These are phyloP conservation scores for Venustoraphidia nigricollis DNA, from an alignment of 2,888 invertebrate genomes.

Conservation along the genomic window DNA sequence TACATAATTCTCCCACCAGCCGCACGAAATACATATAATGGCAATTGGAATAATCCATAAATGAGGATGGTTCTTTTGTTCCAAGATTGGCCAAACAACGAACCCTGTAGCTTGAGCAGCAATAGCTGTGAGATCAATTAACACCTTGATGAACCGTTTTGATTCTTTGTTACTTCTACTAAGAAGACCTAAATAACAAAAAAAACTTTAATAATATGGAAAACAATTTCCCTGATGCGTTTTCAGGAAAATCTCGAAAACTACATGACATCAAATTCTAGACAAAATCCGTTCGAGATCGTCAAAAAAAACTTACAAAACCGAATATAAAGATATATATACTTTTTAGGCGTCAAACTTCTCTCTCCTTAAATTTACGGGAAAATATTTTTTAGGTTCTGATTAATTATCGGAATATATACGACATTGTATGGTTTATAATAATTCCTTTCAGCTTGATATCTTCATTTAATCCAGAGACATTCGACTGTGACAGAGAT, in stretches of 20 bases:
- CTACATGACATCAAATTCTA: constrained; percentile 2
- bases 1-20: constrained; percentile 98
- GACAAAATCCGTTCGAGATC: background rate
- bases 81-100: constrained; percentile 79
- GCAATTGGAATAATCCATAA: constrained; percentile 79
- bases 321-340: too few relatives aligned
- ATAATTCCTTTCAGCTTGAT: too few relatives aligned
- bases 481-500: too few relatives aligned
- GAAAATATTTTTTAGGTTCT: too few relatives aligned
- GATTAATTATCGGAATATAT: too few relatives aligned
- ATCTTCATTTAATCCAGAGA: too few relatives aligned
- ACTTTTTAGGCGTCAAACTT: too few relatives aligned
- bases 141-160: constrained; percentile 57
- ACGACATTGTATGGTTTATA: too few relatives aligned
- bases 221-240: background rate
- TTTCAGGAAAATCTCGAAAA: background rate
- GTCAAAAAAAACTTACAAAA: too few relatives aligned
- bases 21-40: constrained; percentile 72
- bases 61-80: constrained; percentile 43
- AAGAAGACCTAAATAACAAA: constrained; percentile 43
- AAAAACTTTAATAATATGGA: background rate
- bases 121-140: constrained; percentile 73
- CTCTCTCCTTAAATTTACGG: too few relatives aligned
- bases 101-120: constrained; percentile 83
- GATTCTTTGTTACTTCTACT: constrained; percentile 73